phyloP scores from a whole-genome alignment of 2,797 vertebrate species.

The Platyrinchus mystaceus region DNA sequence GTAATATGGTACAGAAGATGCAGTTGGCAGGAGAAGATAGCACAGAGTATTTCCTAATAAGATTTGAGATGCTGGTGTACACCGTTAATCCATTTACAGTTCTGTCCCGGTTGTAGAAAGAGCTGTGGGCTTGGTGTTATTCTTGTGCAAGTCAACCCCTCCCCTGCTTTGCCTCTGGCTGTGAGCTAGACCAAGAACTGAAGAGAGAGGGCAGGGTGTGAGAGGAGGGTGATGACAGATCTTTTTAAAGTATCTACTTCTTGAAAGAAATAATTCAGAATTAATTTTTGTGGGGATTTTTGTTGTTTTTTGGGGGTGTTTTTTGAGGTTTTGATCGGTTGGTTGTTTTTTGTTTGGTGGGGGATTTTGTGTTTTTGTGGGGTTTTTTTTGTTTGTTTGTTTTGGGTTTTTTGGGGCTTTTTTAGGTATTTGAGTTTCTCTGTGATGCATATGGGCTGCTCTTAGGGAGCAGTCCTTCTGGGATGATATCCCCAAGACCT shows the following conservation, averaged over 20 bases:
- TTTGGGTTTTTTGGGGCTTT: too few species aligned
- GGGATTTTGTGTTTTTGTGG: too few species aligned
- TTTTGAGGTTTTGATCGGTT: neutral
- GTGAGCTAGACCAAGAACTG: neutral
- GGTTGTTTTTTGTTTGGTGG: too few species aligned
- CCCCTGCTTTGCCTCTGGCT: neutral
- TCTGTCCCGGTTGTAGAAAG: neutral
- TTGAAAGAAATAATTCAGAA: neutral
- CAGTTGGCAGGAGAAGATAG: neutral
- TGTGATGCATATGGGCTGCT: neutral
- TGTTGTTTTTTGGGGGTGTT: too few species aligned
- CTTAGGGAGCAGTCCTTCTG: neutral
- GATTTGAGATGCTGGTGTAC: neutral
- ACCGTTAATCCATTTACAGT: neutral
- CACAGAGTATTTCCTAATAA: neutral
- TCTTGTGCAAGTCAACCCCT: neutral
- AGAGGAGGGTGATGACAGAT: neutral
- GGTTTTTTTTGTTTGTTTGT: too few species aligned
- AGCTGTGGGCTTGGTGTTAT: neutral
- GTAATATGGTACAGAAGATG: neutral
- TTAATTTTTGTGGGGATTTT: too few species aligned
- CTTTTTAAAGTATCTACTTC: neutral
- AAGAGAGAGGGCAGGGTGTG: neutral
- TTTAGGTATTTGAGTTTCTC: neutral
- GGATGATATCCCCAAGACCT: neutral